A percentile compares a stretch with the other conserved stretches of the same genome.
These are phyloP conservation scores for Rhamphomyia laevipes DNA, from an alignment of 2,888 invertebrate species.

Conservation along the genomic window DNA sequence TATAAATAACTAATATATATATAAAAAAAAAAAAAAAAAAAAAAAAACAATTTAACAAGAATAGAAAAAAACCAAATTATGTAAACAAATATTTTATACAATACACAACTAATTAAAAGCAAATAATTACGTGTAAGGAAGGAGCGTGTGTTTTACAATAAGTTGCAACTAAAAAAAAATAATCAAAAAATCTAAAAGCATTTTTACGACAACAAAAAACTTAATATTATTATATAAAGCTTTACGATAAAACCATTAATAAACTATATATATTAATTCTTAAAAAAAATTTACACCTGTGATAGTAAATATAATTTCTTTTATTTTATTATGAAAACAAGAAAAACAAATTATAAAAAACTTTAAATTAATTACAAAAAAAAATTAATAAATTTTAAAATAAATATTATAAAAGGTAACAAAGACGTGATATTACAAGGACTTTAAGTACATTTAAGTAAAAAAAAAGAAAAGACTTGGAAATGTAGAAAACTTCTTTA, in stretches of 20 bases:
- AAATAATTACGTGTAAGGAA: too few relatives aligned
- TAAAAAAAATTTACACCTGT: background rate
- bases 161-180: background rate
- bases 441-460: background rate
- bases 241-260: background rate
- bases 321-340: background rate
- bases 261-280: background rate
- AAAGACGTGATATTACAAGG: background rate
- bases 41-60: too few relatives aligned
- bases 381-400: background rate
- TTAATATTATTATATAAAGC: background rate
- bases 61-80: too few relatives aligned
- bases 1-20: too few relatives aligned
- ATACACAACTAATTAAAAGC: too few relatives aligned
- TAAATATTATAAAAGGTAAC: background rate
- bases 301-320: background rate
- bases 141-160: too few relatives aligned
- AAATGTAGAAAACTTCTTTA: background rate
- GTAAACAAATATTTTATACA: too few relatives aligned
- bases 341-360: too few relatives aligned
- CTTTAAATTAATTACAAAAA: background rate
- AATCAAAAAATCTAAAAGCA: background rate
- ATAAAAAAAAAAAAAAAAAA: too few relatives aligned
- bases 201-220: background rate
- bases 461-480: constrained; percentile 1